These are phyloP conservation scores for Drosophila triauraria DNA, from an alignment of 1,140 invertebrate genomes.

Conservation along the genomic window DNA sequence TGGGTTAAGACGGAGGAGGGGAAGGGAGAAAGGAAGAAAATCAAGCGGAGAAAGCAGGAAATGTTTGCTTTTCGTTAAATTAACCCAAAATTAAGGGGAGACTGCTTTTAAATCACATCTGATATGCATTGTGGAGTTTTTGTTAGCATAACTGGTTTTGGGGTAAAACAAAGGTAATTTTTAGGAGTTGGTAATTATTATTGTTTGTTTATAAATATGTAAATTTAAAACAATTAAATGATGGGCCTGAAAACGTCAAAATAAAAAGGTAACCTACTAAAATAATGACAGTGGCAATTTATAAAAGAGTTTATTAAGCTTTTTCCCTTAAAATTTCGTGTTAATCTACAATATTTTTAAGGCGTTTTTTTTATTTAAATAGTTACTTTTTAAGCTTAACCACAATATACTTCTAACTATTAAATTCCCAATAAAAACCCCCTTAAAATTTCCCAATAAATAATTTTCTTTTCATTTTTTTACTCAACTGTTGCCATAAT, in stretches of 20 bases:
- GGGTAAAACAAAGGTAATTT: background rate
- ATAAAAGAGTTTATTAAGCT: background rate
- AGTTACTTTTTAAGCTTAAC: background rate
- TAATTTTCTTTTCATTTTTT: background rate
- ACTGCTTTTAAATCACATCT: background rate
- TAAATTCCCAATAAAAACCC: too few species aligned
- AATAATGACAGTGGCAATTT: background rate
- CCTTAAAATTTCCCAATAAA: background rate
- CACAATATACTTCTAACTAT: too few species aligned
- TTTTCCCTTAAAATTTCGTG: too few species aligned
- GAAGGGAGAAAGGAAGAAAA: slow-evolving; percentile 3
- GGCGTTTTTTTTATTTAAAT: too few species aligned
- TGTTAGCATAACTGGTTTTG: slow-evolving; percentile 1
- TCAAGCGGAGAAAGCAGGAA: slow-evolving; percentile 42
- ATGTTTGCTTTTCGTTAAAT: slow-evolving; percentile 39
- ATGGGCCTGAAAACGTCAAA: background rate
- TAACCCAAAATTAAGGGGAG: slow-evolving; percentile 22
- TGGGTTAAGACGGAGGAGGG: slow-evolving; percentile 1
- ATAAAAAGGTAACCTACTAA: background rate
- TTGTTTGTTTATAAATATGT: background rate
- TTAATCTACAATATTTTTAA: too few species aligned
- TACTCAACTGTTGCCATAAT: background rate
- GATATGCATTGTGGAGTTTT: background rate
- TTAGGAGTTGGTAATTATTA: background rate
- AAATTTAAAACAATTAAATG: background rate